Conservation (phyloP, 2,113 vertebrate species). For the Tragulus kanchil region DNA sequence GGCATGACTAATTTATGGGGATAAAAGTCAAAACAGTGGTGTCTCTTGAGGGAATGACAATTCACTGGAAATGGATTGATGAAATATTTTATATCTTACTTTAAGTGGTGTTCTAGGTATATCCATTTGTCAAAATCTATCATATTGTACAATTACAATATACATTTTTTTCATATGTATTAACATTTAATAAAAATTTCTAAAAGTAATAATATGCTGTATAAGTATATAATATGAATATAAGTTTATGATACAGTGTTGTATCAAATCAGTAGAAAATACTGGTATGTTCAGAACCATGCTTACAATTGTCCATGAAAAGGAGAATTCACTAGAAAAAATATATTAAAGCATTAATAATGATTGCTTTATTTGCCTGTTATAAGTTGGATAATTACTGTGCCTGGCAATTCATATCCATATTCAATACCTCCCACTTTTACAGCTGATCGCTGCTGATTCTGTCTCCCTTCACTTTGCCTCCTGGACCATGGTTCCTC, state of each 20-base stretch:
- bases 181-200: background rate
- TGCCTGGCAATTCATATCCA: background rate
- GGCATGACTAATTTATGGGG: background rate
- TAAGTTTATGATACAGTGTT: background rate
- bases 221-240: background rate
- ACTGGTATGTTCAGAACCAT: background rate
- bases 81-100: background rate
- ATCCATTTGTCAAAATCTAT: background rate
- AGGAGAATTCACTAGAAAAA: background rate
- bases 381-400: background rate
- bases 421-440: background rate
- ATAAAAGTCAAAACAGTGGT: background rate
- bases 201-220: background rate
- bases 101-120: background rate
- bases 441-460: background rate
- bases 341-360: background rate
- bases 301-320: background rate
- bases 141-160: background rate
- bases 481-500: background rate
- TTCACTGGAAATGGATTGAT: background rate
- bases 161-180: background rate
- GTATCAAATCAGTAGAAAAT: background rate
- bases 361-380: background rate
- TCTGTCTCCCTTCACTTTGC: background rate
- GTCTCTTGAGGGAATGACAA: background rate